Evolutionary conservation across 2,113 vertebrate genomes (phyloP), one percentile per base, ranked within the genome.

Genomic region (Pygoscelis adeliae): DNA sequence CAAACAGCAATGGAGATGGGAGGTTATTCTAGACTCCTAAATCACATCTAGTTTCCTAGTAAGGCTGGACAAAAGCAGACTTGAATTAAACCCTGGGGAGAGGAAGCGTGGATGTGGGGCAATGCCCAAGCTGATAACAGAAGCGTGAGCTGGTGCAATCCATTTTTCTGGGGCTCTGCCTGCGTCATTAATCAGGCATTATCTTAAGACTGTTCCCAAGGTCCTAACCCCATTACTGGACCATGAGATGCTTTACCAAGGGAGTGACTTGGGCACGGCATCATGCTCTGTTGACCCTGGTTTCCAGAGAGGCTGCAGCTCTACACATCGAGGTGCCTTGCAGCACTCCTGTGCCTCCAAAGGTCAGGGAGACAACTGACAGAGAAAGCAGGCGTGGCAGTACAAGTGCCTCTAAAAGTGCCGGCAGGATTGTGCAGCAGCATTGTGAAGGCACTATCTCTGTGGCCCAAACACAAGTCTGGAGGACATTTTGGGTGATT

Each of bases 251-350:
- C 71, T 80, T 93, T 61, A 56, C 52, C 62, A 79, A 8, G 4
- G 61, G 56, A 67, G 1, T 47, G 55, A 44, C 53, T 40, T 53
- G 53, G 65, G 62, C 67, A 56, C 1, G 3, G 38, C n/a, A 36
- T 34, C 61, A 32, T 46, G 26, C 29, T 65, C n/a, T 34, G 29
- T 6, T 40, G 22, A 47, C 46, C 32, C 52, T 47, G n/a, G 8
- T 50, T 94, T 55, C 44, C 71, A 74, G 70, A 83, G 55, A 85
- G n/a, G 66, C 32, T 61, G 44, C 40, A 46, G 26, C 61, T 78
- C 23, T n/a, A 36, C 55, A 13, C 42, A 22, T 8, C 0, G 0
- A 66, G 38, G n/a, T 79, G 74, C 32, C 70, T n/a, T 26, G 20
- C 47, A 95, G 80, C 53, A 26, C 34, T 65, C 47, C 47, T 29